These are phyloP conservation scores for Pygoscelis adeliae DNA, from an alignment of 2,113 vertebrate genomes.

Conservation along the genomic window DNA sequence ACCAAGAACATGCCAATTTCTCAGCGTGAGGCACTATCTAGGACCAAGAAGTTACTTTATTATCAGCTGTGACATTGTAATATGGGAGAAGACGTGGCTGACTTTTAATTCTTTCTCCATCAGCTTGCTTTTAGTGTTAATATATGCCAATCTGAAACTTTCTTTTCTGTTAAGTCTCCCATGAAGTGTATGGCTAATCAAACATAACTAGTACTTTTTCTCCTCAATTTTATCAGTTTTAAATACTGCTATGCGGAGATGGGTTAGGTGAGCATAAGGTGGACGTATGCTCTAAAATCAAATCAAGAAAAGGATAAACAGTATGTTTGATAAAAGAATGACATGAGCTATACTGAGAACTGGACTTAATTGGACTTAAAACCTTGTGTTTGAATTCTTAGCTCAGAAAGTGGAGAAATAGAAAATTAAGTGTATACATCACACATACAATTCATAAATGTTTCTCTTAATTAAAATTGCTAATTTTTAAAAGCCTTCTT, in stretches of 20 bases:
- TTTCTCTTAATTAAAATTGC: background rate
- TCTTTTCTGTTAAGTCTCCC: background rate
- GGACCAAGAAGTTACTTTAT: background rate
- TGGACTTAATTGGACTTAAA: background rate
- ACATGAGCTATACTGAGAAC: background rate
- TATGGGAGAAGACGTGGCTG: background rate
- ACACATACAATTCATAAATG: background rate
- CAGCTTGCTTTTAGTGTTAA: background rate
- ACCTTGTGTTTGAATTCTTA: background rate
- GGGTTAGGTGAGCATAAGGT: background rate
- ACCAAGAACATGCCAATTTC: background rate
- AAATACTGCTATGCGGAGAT: background rate
- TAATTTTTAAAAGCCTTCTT: background rate
- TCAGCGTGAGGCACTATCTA: background rate
- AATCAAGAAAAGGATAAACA: background rate
- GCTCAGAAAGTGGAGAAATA: background rate
- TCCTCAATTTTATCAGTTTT: background rate
- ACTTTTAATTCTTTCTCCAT: background rate
- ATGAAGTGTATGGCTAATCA: background rate
- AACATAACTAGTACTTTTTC: background rate
- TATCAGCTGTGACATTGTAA: background rate
- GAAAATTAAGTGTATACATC: background rate
- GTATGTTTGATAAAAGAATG: background rate
- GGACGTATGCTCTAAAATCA: background rate
- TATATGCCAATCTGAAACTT: background rate